Conservation (phyloP, 2,113 vertebrate species). For the Cnemophilus loriae region DNA sequence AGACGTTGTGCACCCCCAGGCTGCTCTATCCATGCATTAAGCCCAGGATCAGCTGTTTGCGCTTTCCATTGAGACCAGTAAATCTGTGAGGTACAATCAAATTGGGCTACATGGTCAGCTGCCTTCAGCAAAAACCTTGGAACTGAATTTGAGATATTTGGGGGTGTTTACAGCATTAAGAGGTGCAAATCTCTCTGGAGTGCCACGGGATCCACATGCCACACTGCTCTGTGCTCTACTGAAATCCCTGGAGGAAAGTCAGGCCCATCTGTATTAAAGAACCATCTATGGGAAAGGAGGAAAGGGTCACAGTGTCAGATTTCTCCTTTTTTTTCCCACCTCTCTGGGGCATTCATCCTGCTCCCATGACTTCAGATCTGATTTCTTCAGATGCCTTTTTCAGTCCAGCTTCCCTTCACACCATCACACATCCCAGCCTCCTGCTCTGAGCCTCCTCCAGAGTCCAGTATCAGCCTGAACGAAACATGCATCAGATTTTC, state of each 20-base stretch:
- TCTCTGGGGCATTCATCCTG: conserved; percentile 37
- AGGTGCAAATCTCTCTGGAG: not conserved
- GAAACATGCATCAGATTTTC: not conserved
- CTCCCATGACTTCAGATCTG: conserved; percentile 51
- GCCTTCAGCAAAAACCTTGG: not conserved
- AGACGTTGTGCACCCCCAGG: rapidly evolving
- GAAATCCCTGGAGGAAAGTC: not conserved
- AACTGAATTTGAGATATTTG: not conserved
- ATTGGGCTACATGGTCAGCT: not conserved
- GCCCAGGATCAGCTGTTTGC: not conserved
- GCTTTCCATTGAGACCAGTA: not conserved
- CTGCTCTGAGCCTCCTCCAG: not conserved
- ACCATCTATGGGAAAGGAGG: conserved; percentile 48
- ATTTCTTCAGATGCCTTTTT: conserved; percentile 49
- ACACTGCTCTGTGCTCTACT: not conserved
- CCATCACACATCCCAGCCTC: not conserved
- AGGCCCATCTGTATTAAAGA: not conserved
- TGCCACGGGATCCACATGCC: not conserved
- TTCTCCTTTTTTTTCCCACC: conserved; percentile 16
- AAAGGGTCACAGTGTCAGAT: conserved; percentile 25
- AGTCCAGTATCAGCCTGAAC: not conserved
- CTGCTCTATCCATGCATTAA: rapidly evolving
- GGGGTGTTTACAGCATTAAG: not conserved
- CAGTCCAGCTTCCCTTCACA: conserved; percentile 27
- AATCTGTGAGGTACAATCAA: not conserved